Percentiles rank a stretch among this genome's conserved stretches.
Evolutionary conservation across 2,888 invertebrate species (phyloP).

Genomic region (Tetragonisca angustula): DNA sequence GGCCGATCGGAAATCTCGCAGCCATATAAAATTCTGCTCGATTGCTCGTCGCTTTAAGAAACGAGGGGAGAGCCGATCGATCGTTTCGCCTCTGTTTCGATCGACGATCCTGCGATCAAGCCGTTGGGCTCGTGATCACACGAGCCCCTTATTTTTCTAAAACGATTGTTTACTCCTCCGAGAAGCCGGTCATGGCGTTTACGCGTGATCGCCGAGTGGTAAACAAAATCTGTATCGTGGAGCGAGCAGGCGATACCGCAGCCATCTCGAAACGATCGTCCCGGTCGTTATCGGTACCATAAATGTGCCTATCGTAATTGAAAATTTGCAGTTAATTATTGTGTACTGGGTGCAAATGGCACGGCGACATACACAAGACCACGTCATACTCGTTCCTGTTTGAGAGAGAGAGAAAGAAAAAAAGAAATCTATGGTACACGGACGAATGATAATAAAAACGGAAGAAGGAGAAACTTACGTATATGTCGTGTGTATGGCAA

Average conservation of each 20-base stretch:
- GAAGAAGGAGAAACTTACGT: too few relatives aligned
- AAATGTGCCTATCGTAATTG: slow-evolving; percentile 45
- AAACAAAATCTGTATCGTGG: slow-evolving; percentile 76
- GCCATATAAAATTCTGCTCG: background rate
- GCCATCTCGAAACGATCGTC: slow-evolving; percentile 50
- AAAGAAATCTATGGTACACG: background rate
- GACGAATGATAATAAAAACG: too few relatives aligned
- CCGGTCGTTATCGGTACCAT: slow-evolving; percentile 35
- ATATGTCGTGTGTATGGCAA: too few relatives aligned
- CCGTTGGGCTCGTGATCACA: slow-evolving; percentile 38
- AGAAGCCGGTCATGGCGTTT: slow-evolving; percentile 72
- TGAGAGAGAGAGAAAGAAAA: too few relatives aligned
- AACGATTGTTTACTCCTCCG: slow-evolving; percentile 68
- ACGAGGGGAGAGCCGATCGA: background rate
- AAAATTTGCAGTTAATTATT: slow-evolving; percentile 59
- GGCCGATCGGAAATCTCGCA: slow-evolving; percentile 4
- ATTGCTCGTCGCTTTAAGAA: background rate
- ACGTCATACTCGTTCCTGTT: background rate
- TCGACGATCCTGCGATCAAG: background rate
- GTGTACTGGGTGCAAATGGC: background rate
- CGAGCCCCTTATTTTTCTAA: slow-evolving; percentile 64
- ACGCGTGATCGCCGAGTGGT: slow-evolving; percentile 76
- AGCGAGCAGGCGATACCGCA: slow-evolving; percentile 8
- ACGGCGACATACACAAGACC: background rate
- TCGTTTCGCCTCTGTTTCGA: background rate